These are phyloP conservation scores for Hyalella azteca DNA, from an alignment of 2,888 invertebrate species.

Conservation along the genomic window DNA sequence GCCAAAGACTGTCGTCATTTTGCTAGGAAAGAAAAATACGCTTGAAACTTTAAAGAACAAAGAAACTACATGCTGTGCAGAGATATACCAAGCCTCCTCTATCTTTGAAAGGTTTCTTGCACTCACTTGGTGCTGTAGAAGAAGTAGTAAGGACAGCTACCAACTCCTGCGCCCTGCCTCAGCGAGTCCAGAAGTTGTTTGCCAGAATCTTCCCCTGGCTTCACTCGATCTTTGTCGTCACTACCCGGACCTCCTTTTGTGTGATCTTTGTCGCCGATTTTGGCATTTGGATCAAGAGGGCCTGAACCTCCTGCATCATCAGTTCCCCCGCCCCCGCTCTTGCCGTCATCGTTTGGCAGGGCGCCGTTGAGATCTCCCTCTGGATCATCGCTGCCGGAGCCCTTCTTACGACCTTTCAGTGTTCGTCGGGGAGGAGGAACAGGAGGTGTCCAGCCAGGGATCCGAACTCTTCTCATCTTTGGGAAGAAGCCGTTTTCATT, in stretches of 20 bases:
- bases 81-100: too few species aligned
- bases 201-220: background rate
- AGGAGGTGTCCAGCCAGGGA: conserved; percentile 41
- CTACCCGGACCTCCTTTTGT: background rate
- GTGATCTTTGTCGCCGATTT: background rate
- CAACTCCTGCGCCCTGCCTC: background rate
- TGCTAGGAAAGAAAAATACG: too few species aligned
- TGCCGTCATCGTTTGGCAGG: too few species aligned
- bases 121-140: conserved; percentile 42
- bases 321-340: background rate
- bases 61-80: too few species aligned
- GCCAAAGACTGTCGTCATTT: too few species aligned
- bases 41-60: too few species aligned
- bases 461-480: conserved; percentile 41
- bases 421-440: conserved; percentile 16
- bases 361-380: too few species aligned
- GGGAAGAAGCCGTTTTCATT: conserved; percentile 55
- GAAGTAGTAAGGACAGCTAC: conserved; percentile 40
- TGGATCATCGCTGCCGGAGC: background rate
- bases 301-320: too few species aligned
- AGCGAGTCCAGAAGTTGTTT: conserved; percentile 12
- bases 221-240: background rate
- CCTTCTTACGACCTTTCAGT: background rate
- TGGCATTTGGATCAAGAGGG: background rate
- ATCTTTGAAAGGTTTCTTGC: too few species aligned